Evolutionary conservation across 2,888 invertebrate genomes (phyloP).

Genomic region (Cerceris ruficornis): DNA sequence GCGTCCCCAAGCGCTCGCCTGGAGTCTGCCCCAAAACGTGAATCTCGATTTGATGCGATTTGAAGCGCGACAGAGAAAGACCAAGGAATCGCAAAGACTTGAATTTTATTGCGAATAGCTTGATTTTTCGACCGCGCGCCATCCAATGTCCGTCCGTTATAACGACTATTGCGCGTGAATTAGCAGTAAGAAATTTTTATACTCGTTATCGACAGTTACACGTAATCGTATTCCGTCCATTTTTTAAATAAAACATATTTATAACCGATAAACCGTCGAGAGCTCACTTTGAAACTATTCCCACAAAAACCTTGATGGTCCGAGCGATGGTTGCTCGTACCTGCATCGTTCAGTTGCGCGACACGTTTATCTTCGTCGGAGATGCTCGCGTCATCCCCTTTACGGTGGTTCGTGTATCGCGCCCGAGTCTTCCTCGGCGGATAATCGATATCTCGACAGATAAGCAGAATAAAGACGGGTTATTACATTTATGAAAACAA

Average conservation of each 20-base stretch:
- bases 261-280: not conserved
- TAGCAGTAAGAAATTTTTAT: conserved; percentile 23
- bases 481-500: conserved; percentile 21
- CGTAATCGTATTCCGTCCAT: conserved; percentile 11
- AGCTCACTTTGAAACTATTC: not conserved
- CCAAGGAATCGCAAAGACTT: not conserved
- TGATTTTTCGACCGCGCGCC: not conserved
- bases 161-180: not conserved
- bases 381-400: not conserved
- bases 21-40: too few relatives aligned
- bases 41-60: too few relatives aligned
- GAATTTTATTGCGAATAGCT: not conserved
- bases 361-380: not conserved
- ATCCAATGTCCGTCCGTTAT: conserved; percentile 18
- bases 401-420: conserved; percentile 14
- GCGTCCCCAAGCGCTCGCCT: too few relatives aligned
- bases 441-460: conserved; percentile 53
- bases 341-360: not conserved
- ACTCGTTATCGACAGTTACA: conserved; percentile 8
- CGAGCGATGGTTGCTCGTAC: not conserved
- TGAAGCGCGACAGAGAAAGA: not conserved
- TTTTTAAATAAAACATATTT: conserved; percentile 35
- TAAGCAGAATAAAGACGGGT: conserved; percentile 47
- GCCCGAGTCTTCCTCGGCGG: not conserved
- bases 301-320: not conserved